Evolutionary conservation across 2,888 invertebrate species (phyloP).

Genomic region (Brassicogethes aeneus): DNA sequence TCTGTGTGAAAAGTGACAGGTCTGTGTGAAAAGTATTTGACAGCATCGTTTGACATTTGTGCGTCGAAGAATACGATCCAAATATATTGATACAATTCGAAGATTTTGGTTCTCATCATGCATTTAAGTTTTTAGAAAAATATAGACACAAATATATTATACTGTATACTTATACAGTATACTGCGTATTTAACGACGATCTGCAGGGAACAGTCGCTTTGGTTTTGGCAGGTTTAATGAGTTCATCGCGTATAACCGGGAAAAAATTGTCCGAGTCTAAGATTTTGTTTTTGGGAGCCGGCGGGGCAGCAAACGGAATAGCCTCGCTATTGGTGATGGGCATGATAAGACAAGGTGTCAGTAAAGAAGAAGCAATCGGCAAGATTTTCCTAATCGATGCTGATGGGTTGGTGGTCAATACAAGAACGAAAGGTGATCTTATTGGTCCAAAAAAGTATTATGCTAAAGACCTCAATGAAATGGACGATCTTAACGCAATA

Average conservation of each 20-base stretch:
- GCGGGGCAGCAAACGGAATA: conserved; percentile 81
- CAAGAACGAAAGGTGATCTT: conserved; percentile 74
- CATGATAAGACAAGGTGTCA: conserved; percentile 74
- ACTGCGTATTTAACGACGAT: conserved; percentile 98
- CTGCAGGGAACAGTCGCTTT: conserved; percentile 84
- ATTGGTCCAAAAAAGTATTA: conserved; percentile 73
- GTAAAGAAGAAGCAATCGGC: conserved; percentile 63
- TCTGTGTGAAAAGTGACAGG: no score
- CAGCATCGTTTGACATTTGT: no score
- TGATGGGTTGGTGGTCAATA: conserved; percentile 83
- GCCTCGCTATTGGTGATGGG: conserved; percentile 88
- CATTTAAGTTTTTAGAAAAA: conserved; percentile 84
- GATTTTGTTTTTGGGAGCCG: conserved; percentile 90
- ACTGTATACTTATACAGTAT: no score
- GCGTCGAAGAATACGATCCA: conserved; percentile 74
- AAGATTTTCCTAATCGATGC: conserved; percentile 96
- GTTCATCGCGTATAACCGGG: conserved; percentile 76
- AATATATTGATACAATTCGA: conserved; percentile 90
- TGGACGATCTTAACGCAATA: conserved; percentile 72
- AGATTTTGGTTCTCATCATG: conserved; percentile 97
- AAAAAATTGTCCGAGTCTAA: conserved; percentile 74
- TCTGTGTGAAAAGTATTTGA: no score
- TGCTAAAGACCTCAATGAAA: conserved; percentile 67
- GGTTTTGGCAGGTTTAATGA: conserved; percentile 87
- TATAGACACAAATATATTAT: conserved; percentile 76